These are phyloP conservation scores for Leptopilina clavipes DNA, from an alignment of 1,140 invertebrate species.

Conservation along the genomic window DNA sequence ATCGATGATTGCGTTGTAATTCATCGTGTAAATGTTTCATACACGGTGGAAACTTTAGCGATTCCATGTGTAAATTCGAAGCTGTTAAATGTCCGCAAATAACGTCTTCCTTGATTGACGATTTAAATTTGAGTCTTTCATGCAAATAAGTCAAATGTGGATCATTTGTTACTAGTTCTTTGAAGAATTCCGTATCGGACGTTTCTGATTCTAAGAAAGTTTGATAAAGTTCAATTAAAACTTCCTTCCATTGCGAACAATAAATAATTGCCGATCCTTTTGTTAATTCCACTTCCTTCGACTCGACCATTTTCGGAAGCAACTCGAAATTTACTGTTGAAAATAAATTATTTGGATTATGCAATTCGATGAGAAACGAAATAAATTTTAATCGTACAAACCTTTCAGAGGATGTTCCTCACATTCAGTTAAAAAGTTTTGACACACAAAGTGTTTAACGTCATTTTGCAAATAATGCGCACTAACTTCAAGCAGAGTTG, in stretches of 20 bases:
- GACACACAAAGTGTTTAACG: constrained; percentile 60
- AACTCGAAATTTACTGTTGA: constrained; percentile 73
- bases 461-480: constrained; percentile 55
- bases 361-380: constrained; percentile 41
- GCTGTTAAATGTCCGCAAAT: constrained; percentile 60
- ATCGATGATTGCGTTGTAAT: constrained; percentile 80
- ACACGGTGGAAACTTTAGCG: constrained; percentile 82
- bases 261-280: constrained; percentile 73
- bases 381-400: constrained; percentile 62
- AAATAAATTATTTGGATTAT: no score
- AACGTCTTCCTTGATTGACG: constrained; percentile 57
- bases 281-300: constrained; percentile 72
- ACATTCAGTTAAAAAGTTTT: constrained; percentile 57
- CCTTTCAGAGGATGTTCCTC: constrained; percentile 57
- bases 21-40: constrained; percentile 83
- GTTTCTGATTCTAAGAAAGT: constrained; percentile 67
- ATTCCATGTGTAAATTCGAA: constrained; percentile 74
- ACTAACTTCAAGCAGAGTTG: constrained; percentile 54
- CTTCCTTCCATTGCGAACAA: constrained; percentile 77
- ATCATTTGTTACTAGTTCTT: constrained; percentile 65
- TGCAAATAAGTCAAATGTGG: constrained; percentile 71
- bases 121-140: constrained; percentile 56
- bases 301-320: constrained; percentile 74
- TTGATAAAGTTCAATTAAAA: constrained; percentile 73
- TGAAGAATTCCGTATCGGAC: constrained; percentile 37